phyloP scores from a whole-genome alignment of 2,797 vertebrate species.

The Poeciliopsis paucimaculata region DNA sequence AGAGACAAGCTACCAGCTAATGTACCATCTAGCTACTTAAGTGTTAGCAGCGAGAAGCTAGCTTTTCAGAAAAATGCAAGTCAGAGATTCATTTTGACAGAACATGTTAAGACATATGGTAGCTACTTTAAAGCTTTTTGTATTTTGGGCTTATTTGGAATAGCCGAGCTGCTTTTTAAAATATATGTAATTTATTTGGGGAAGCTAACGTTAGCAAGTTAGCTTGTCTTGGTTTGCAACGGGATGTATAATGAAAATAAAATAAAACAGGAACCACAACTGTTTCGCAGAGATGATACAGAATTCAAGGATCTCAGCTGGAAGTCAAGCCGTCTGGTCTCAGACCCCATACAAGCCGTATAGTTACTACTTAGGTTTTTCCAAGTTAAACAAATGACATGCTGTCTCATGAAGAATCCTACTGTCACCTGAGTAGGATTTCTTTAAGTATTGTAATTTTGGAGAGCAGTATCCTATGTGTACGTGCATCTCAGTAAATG shows the following conservation, averaged over 20 bases:
- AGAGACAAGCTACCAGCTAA: rapidly evolving
- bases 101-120: neutral
- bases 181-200: neutral
- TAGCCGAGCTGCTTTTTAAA: rapidly evolving
- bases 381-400: neutral
- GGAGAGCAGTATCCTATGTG: neutral
- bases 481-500: neutral
- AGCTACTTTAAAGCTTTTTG: rapidly evolving
- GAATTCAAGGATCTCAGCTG: neutral
- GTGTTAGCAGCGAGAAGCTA: neutral
- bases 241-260: neutral
- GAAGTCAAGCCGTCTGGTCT: no score
- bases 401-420: neutral
- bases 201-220: slow-evolving; percentile 21
- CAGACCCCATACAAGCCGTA: neutral
- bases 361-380: neutral
- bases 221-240: slow-evolving; percentile 19
- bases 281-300: slow-evolving; percentile 42
- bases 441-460: neutral
- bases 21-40: slow-evolving; percentile 4
- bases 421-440: neutral
- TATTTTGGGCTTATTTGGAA: rapidly evolving
- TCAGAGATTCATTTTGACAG: neutral
- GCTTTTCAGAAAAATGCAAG: neutral
- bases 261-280: slow-evolving; percentile 46